Evolutionary conservation across 2,888 invertebrate genomes (phyloP).

Genomic region (Linnaemya tessellans): DNA sequence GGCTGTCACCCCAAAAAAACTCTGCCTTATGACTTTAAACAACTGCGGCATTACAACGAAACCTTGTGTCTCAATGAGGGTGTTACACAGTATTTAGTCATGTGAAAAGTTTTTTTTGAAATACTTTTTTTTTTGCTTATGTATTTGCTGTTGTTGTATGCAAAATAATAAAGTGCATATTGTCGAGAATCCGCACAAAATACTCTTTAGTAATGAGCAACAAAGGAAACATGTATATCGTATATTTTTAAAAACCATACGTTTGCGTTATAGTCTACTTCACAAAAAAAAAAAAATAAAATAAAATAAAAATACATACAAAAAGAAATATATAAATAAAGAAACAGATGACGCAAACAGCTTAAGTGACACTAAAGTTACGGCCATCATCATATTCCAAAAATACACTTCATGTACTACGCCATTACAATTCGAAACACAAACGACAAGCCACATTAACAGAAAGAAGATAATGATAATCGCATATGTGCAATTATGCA

Average conservation of each 20-base stretch:
- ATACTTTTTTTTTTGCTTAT: background rate
- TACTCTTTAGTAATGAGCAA: background rate
- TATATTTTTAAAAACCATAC: slow-evolving; percentile 24
- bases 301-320: background rate
- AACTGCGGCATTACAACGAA: background rate
- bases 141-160: slow-evolving; percentile 36
- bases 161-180: slow-evolving; percentile 63
- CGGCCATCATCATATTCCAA: slow-evolving; percentile 6
- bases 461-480: too few relatives aligned
- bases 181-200: slow-evolving; percentile 66
- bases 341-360: slow-evolving; percentile 64
- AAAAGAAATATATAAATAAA: slow-evolving; percentile 7
- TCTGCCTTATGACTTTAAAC: slow-evolving; percentile 6
- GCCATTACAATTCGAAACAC: background rate
- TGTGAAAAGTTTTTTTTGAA: slow-evolving; percentile 58
- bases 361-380: slow-evolving; percentile 56
- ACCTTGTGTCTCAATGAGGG: slow-evolving; percentile 59
- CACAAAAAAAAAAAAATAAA: slow-evolving; percentile 55
- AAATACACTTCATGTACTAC: background rate
- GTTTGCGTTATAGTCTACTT: slow-evolving; percentile 63
- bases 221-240: slow-evolving; percentile 4
- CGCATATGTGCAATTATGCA: too few relatives aligned
- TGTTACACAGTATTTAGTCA: slow-evolving; percentile 66
- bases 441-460: background rate
- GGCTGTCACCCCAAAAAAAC: slow-evolving; percentile 44